Base-by-base conservation (phyloP, 2,888 invertebrate species). In the Cylindroiulus punctatus region DNA sequence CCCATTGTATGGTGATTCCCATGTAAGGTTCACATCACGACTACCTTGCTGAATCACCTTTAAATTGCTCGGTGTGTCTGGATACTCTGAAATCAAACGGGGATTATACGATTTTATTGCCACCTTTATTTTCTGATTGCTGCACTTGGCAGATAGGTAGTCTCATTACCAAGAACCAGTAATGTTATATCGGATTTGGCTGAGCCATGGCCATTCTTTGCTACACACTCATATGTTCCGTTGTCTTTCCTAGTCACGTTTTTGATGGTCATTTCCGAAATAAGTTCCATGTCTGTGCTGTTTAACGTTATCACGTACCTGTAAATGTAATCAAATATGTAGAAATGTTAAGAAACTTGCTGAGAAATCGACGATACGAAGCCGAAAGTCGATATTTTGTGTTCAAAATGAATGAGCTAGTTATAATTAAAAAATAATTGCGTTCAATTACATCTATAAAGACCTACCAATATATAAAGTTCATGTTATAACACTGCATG, bases 1-100 rank as follows among this genome's bases (percentile, higher is more conserved):
- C 89, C 97, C 97, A 90, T 96, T 96, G 90, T 97, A 97, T 84
- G 97, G 97, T 88, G 96, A 95, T 26, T 96, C 96, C 97, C 97
- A 97, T 42, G 22, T 7, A 3, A 84, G 26, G 12, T 17, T 30
- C 0, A 84, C n/a, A 19, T 42, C 52, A n/a, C 30, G 40, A 52
- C 84, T 44, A 7, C 84, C 84, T 32, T 42, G 32, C 5, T 3
- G 5, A 0, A 26, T 22, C 8, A 52, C 47, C 47, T 84, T 84
- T 3, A 84, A 19, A 19, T 44, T 26, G 12, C 47, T 42, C n/a
- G 47, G 47, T 8, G 14, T 19, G 14, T 84, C 52, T 26, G 84
- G 84, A 7, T 42, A 8, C 14, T 84, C 84, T 84, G 19, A 47
- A 84, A 26, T 65, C 12, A 84, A 36, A 22, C 36, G 36, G 7